These are phyloP conservation scores for Drosophila quadrilineata DNA, from an alignment of 1,140 invertebrate species.

Conservation along the genomic window DNA sequence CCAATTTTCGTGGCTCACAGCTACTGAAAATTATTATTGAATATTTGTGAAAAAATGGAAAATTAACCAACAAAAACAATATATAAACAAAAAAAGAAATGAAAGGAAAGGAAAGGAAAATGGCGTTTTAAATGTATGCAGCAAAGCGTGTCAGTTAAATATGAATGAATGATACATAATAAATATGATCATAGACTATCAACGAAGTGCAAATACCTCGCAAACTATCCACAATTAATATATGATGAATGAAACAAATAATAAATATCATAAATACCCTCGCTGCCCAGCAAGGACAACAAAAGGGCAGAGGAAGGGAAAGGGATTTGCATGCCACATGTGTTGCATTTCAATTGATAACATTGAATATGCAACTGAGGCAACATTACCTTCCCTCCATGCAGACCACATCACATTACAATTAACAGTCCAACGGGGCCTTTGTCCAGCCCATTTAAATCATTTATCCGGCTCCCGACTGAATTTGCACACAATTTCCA, in stretches of 20 bases:
- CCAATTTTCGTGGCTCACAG: neutral
- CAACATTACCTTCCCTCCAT: slow-evolving; percentile 17
- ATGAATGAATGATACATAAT: no score
- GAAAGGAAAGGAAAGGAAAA: no score
- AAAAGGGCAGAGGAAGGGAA: neutral
- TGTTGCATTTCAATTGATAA: slow-evolving; percentile 55
- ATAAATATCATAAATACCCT: no score
- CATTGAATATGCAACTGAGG: slow-evolving; percentile 24
- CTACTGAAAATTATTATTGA: slow-evolving; percentile 44
- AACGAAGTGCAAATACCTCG: no score
- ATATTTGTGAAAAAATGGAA: slow-evolving; percentile 51
- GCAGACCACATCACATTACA: slow-evolving; percentile 24
- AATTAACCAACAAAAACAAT: no score
- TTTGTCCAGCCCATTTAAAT: slow-evolving; percentile 26
- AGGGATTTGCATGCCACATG: slow-evolving; percentile 26
- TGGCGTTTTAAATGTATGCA: slow-evolving; percentile 50
- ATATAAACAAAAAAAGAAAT: no score
- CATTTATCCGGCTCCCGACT: slow-evolving; percentile 9
- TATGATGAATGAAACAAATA: no score
- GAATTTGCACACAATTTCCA: slow-evolving; percentile 22
- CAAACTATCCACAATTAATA: neutral
- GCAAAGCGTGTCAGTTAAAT: slow-evolving; percentile 40
- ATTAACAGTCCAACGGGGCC: slow-evolving; percentile 8
- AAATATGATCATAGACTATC: no score
- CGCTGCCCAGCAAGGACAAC: no score